Evolutionary conservation across 1,140 invertebrate genomes (phyloP).

Genomic region (Calephelis nemesis): DNA sequence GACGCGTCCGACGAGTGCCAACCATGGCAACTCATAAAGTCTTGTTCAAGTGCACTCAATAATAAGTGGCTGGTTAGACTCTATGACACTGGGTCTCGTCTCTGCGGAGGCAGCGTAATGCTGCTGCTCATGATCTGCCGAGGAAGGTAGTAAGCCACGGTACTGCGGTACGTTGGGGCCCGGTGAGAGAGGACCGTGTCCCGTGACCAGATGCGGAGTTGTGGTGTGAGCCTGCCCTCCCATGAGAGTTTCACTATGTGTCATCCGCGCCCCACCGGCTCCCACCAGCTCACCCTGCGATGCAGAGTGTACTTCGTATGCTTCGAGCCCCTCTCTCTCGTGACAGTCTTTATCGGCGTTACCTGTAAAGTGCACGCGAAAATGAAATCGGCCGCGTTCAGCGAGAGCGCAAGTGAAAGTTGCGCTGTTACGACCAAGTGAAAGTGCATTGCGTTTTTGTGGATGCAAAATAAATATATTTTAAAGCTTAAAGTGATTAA

Average conservation of each 20-base stretch:
- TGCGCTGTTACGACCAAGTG: conserved; percentile 73
- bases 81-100: conserved; percentile 88
- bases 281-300: conserved; percentile 63
- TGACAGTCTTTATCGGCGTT: conserved; percentile 73
- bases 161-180: conserved; percentile 38
- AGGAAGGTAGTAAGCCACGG: conserved; percentile 42
- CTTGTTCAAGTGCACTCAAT: conserved; percentile 90
- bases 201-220: conserved; percentile 57
- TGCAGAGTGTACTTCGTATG: conserved; percentile 66
- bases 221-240: conserved; percentile 62
- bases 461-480: conserved; percentile 7
- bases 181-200: conserved; percentile 49
- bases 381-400: conserved; percentile 75
- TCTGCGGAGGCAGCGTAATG: conserved; percentile 78
- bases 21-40: conserved; percentile 14
- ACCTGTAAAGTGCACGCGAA: conserved; percentile 76
- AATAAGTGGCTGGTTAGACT: conserved; percentile 91
- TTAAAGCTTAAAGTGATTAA: background rate
- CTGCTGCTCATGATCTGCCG: conserved; percentile 60
- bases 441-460: conserved; percentile 61
- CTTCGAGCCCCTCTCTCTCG: conserved; percentile 68
- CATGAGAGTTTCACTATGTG: conserved; percentile 50
- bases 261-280: conserved; percentile 59
- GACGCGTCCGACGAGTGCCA: conserved; percentile 44
- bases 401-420: conserved; percentile 78